Percentiles rank a stretch among this genome's conserved stretches.
Evolutionary conservation across 2,888 invertebrate species (phyloP).

Genomic region (Stegana nigrithorax): DNA sequence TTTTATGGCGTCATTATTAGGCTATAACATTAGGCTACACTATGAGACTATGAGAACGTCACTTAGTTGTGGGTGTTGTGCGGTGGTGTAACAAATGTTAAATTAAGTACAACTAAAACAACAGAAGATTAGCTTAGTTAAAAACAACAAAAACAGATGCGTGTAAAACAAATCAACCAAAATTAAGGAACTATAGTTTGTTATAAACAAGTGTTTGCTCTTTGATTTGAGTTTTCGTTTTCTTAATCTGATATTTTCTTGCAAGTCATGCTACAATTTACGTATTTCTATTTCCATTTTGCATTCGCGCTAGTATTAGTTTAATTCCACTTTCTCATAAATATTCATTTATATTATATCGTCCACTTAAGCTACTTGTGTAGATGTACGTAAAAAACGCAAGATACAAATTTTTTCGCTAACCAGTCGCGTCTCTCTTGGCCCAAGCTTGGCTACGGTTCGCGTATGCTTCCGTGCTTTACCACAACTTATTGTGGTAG

Average conservation of each 20-base stretch:
- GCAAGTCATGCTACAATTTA: not conserved
- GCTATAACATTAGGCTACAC: constrained; percentile 22
- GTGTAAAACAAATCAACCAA: constrained; percentile 33
- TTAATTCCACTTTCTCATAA: not conserved
- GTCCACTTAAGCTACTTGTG: not conserved
- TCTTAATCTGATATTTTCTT: not conserved
- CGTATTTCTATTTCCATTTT: too few relatives aligned
- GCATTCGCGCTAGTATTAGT: not conserved
- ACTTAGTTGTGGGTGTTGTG: constrained; percentile 34
- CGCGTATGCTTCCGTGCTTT: constrained; percentile 56
- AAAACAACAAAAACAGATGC: constrained; percentile 36
- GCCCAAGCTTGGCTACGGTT: not conserved
- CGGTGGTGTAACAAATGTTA: constrained; percentile 51
- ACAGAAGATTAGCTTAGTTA: not conserved
- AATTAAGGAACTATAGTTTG: constrained; percentile 41
- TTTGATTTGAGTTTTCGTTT: constrained; percentile 18
- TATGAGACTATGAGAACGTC: not conserved
- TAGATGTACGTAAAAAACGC: constrained; percentile 13
- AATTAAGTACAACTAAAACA: constrained; percentile 4
- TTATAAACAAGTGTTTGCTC: not conserved
- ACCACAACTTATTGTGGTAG: constrained; percentile 83
- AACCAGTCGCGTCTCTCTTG: not conserved
- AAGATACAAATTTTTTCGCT: not conserved
- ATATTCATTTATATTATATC: not conserved
- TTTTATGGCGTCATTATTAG: constrained; percentile 14